Conservation (phyloP, 2,113 vertebrate genomes). For the Rattus rattus region DNA sequence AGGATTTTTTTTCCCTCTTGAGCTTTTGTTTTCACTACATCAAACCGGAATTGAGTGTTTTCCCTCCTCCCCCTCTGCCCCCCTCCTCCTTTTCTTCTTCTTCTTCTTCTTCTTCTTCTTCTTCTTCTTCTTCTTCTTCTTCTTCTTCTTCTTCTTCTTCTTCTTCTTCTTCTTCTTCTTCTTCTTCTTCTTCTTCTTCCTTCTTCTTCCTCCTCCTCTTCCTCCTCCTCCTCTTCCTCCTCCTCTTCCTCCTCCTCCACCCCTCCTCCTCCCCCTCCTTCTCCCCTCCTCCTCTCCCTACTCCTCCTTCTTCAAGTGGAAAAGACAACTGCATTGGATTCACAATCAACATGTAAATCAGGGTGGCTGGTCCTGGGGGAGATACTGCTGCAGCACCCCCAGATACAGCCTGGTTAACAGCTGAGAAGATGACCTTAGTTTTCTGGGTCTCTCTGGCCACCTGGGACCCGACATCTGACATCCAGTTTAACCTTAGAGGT, state of each 20-base stretch:
- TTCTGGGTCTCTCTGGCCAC: slow-evolving; percentile 35
- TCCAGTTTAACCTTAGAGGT: slow-evolving; percentile 70
- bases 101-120: too few relatives aligned
- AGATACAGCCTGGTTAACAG: slow-evolving; percentile 73
- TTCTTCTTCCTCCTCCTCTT: too few relatives aligned
- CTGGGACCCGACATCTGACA: slow-evolving; percentile 74
- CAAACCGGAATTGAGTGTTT: not conserved
- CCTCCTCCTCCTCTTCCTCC: too few relatives aligned
- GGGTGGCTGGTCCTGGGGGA: not conserved
- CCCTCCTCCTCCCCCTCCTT: too few relatives aligned
- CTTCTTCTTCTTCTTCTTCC: too few relatives aligned
- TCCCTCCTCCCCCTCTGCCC: too few relatives aligned
- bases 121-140: too few relatives aligned
- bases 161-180: too few relatives aligned
- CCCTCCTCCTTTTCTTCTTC: too few relatives aligned
- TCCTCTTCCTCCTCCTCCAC: too few relatives aligned
- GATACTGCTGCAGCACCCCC: not conserved
- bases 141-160: too few relatives aligned
- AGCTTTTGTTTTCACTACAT: slow-evolving; percentile 41
- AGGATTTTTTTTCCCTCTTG: not conserved
- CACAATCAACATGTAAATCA: slow-evolving; percentile 89
- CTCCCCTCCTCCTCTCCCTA: too few relatives aligned
- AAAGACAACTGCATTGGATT: slow-evolving; percentile 87
- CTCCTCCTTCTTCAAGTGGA: slow-evolving; percentile 68
- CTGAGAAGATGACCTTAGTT: not conserved